These are phyloP conservation scores for Lepisosteus osseus DNA, from an alignment of 2,113 vertebrate species.

Conservation along the genomic window DNA sequence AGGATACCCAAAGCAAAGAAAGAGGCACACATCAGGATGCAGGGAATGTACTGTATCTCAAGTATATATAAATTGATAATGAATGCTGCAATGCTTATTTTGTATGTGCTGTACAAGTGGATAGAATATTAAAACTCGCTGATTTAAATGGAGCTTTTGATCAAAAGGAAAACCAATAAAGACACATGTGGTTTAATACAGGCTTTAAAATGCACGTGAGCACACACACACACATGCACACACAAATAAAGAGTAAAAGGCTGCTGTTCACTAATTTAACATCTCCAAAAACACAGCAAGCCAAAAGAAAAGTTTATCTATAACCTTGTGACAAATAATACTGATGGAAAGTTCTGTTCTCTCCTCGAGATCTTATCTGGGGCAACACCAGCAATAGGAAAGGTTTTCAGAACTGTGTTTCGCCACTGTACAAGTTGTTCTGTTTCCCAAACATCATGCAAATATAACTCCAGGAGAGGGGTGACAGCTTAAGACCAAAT, in stretches of 20 bases:
- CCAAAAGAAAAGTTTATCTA: not conserved
- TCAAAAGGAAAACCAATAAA: not conserved
- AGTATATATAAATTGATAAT: too few species aligned
- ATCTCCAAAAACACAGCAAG: not conserved
- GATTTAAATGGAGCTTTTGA: not conserved
- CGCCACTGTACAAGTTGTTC: constrained; percentile 16
- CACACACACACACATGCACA: constrained; percentile 1
- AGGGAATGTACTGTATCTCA: too few species aligned
- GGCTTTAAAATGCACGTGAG: not conserved
- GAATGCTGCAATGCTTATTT: not conserved
- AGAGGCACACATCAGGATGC: too few species aligned
- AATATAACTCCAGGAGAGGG: constrained; percentile 11
- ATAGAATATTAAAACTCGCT: not conserved
- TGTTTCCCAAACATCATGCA: constrained; percentile 16
- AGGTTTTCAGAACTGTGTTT: not conserved
- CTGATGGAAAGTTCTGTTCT: constrained; percentile 7
- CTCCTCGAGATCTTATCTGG: not conserved
- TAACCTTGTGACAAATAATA: constrained; percentile 17
- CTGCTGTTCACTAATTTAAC: too few species aligned
- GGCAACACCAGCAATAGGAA: not conserved
- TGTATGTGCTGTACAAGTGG: not conserved
- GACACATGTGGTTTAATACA: constrained; percentile 3
- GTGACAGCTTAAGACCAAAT: not conserved
- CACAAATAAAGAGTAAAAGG: not conserved
- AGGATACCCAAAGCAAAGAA: not conserved